A percentile compares a stretch with the other conserved stretches of the same genome.
These are phyloP conservation scores for Emydoidea blandingii DNA, from an alignment of 2,797 vertebrate genomes.

Conservation along the genomic window DNA sequence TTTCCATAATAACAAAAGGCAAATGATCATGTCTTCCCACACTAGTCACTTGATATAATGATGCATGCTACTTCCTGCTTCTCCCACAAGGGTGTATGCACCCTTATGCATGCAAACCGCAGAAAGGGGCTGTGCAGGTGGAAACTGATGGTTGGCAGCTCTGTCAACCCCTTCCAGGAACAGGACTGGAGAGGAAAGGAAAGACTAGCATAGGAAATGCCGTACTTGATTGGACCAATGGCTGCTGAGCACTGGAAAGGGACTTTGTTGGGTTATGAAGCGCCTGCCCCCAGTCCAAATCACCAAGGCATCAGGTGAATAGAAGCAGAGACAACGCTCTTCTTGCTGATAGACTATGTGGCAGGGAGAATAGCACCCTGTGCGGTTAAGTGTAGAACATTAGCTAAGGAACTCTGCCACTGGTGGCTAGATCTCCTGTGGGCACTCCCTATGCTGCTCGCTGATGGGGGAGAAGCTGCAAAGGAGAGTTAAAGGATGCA, in stretches of 20 bases:
- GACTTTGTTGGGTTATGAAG: background rate
- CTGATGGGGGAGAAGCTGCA: background rate
- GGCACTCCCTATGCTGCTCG: background rate
- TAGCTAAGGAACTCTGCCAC: background rate
- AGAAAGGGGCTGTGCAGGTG: background rate
- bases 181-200: background rate
- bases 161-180: background rate
- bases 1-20: background rate
- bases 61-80: background rate
- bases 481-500: fast-evolving
- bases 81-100: background rate
- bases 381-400: background rate
- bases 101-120: background rate
- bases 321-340: background rate
- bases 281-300: no score
- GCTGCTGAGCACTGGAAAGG: background rate
- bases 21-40: background rate
- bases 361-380: background rate
- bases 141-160: background rate
- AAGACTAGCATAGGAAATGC: background rate
- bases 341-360: background rate
- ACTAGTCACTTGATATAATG: background rate
- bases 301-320: background rate
- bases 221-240: background rate
- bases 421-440: fast-evolving